Conservation (phyloP, 1,140 invertebrate genomes). For the Euwallacea similis region DNA sequence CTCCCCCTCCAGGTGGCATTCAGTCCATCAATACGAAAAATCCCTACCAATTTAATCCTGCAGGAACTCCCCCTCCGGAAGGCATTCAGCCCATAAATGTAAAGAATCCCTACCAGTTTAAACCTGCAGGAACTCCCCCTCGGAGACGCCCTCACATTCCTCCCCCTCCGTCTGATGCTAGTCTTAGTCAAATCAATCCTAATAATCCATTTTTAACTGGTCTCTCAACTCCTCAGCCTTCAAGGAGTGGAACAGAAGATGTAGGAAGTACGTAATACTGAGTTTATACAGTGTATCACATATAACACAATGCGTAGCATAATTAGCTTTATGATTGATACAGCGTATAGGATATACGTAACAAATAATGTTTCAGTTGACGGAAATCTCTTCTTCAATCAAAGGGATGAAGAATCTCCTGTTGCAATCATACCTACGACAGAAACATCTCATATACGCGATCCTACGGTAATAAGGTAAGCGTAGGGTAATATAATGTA, state of each 20-base stretch:
- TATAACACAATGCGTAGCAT: too few species aligned
- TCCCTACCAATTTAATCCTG: background rate
- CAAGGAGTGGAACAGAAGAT: background rate
- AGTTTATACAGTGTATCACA: too few species aligned
- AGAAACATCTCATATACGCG: too few species aligned
- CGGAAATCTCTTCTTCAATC: too few species aligned
- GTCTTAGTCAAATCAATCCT: constrained; percentile 10
- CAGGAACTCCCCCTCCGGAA: background rate
- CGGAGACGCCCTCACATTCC: background rate
- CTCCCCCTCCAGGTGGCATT: background rate
- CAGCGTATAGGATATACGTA: too few species aligned
- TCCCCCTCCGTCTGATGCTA: background rate
- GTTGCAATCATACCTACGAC: too few species aligned
- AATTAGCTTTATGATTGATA: too few species aligned
- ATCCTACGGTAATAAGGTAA: too few species aligned
- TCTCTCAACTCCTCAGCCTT: constrained; percentile 24
- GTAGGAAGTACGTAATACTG: too few species aligned
- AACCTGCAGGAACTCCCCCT: constrained; percentile 3
- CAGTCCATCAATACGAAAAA: background rate
- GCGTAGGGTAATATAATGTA: too few species aligned
- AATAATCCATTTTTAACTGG: constrained; percentile 28
- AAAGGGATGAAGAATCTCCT: too few species aligned
- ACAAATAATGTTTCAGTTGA: too few species aligned
- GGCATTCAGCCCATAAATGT: background rate
- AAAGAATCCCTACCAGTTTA: background rate